Base-by-base conservation (phyloP, 2,888 invertebrate genomes). In the Coenonympha glycerion region DNA sequence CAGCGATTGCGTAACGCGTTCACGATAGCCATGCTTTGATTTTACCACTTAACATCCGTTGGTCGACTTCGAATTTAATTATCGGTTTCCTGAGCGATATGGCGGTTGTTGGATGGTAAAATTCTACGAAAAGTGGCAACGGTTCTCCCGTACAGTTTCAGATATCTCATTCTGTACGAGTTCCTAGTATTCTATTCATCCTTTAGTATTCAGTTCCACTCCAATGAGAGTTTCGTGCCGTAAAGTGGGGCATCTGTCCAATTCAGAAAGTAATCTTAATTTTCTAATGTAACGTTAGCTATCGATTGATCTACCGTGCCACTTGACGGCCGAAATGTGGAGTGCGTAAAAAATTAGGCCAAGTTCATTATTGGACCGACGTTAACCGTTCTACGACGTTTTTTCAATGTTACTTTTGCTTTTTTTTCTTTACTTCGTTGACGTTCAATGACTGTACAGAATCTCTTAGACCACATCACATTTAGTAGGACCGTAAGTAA, bases 341-440 rank as follows among this genome's bases (percentile, higher is more conserved):
- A 26, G 18, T 41, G 15, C 41, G 41, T n/a, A 41, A 41, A 41
- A 41, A 41, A 41, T 22, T 26, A 28, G 41, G 26, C 16, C 41
- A 41, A 41, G 41, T 28, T 28, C 28, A 41, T 28, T 41, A 3
- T n/a, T 15, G 18, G 41, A n/a, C 9, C n/a, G 18, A 28, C 26
- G 28, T 41, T 41, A 41, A 41, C 28, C 28, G 28, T 41, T 41
- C 41, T 18, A 18, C 26, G 28, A 28, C 9, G 41, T 41, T 41
- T 41, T 41, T 39, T 11, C 9, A 36, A 19, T 3, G 9, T 26
- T 26, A 26, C 24, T 26, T 26, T 33, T 33, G 15, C 31, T 13
- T 31, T 33, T 33, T 30, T 13, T 16, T 33, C 15, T 33, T n/a
- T n/a, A n/a, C n/a, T 33, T 31, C 31, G 15, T 4, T 33, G n/a